Percentiles rank a stretch among this genome's conserved stretches.
These are phyloP conservation scores for Agrochola lota DNA, from an alignment of 2,888 invertebrate species.

Conservation along the genomic window DNA sequence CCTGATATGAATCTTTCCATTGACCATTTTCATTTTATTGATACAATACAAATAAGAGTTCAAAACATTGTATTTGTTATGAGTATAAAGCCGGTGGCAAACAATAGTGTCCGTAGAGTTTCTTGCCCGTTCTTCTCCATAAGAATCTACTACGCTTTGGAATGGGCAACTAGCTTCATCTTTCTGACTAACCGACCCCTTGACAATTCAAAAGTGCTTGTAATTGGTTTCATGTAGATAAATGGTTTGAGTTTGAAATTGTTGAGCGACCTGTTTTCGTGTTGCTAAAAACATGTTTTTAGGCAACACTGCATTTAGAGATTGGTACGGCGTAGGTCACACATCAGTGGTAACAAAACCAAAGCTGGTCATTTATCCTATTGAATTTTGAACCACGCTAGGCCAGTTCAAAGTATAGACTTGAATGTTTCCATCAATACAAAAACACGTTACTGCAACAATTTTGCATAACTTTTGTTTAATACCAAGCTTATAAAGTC, in stretches of 20 bases:
- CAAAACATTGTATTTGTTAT: not conserved
- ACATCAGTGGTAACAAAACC: not conserved
- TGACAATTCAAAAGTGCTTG: too few relatives aligned
- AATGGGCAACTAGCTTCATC: too few relatives aligned
- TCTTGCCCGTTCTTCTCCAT: too few relatives aligned
- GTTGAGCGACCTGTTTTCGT: constrained; percentile 3
- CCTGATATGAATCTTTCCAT: not conserved
- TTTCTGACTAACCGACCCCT: too few relatives aligned
- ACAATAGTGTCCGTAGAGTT: not conserved
- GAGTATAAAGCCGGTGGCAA: too few relatives aligned
- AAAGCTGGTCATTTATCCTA: not conserved
- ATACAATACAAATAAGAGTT: not conserved
- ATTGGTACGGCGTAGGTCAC: too few relatives aligned
- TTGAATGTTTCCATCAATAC: not conserved
- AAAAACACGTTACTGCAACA: not conserved
- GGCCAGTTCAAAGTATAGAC: not conserved
- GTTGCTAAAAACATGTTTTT: not conserved
- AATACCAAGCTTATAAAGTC: not conserved
- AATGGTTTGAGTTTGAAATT: too few relatives aligned
- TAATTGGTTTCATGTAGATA: too few relatives aligned
- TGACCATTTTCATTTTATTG: not conserved
- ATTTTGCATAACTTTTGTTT: not conserved
- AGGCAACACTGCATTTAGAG: not conserved
- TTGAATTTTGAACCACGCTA: not conserved
- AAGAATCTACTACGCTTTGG: too few relatives aligned